Conservation (phyloP, 2,797 vertebrate species). For the Nyctibius grandis region DNA sequence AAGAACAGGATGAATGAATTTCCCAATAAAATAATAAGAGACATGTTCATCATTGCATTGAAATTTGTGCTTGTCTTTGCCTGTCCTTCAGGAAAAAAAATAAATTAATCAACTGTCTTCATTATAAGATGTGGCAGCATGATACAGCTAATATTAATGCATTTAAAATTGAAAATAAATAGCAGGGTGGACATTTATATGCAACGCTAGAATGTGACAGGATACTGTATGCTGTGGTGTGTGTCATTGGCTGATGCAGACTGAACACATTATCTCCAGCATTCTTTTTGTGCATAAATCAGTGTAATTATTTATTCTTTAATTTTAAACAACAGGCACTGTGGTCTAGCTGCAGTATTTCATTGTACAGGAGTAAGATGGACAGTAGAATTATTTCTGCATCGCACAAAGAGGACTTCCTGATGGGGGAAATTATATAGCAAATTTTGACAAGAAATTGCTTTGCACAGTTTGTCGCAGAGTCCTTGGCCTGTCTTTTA, state of each 20-base stretch:
- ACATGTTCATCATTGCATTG: background rate
- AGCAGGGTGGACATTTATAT: constrained; percentile 1
- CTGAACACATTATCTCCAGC: background rate
- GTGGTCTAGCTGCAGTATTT: background rate
- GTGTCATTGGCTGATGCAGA: background rate
- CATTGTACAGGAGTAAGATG: background rate
- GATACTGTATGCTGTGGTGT: background rate
- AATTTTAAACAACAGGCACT: constrained; percentile 11
- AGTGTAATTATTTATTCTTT: constrained; percentile 41
- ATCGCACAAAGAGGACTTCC: background rate
- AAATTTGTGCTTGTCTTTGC: background rate
- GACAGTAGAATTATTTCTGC: background rate
- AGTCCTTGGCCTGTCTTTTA: constrained; percentile 30
- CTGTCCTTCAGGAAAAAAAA: background rate
- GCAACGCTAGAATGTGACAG: background rate
- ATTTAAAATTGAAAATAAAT: constrained; percentile 58
- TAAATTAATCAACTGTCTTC: background rate
- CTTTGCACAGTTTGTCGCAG: background rate
- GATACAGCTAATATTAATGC: constrained; percentile 37
- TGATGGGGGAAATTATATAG: constrained; percentile 31
- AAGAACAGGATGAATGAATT: background rate
- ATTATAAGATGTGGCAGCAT: constrained; percentile 36
- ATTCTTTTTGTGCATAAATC: background rate
- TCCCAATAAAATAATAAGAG: background rate
- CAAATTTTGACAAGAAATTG: constrained; percentile 18